Conservation (phyloP, 2,888 invertebrate species). For the Cyaniris semiargus region DNA sequence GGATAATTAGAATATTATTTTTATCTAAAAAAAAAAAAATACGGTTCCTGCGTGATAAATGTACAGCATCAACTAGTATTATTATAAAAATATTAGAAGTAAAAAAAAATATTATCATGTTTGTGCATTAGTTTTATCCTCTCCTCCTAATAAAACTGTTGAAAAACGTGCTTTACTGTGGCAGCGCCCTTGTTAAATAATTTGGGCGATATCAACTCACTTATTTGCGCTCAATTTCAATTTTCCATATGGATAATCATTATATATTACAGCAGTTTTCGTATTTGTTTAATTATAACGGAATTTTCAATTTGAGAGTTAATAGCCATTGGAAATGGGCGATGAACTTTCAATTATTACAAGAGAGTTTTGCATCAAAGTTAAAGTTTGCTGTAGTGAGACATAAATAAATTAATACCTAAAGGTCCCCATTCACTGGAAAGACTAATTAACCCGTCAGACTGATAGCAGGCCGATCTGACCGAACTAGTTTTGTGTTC, state of each 20-base stretch:
- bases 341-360: neutral
- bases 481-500: too few species aligned
- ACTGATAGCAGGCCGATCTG: too few species aligned
- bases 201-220: slow-evolving; percentile 27
- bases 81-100: too few species aligned
- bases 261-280: slow-evolving; percentile 10
- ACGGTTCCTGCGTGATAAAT: too few species aligned
- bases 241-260: slow-evolving; percentile 22
- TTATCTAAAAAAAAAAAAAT: too few species aligned
- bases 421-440: too few species aligned
- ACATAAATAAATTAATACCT: neutral
- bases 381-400: too few species aligned
- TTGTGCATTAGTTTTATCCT: neutral
- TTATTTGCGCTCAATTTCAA: slow-evolving; percentile 29
- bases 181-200: neutral
- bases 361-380: neutral
- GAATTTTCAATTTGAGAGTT: slow-evolving; percentile 9
- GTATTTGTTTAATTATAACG: slow-evolving; percentile 22
- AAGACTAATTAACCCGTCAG: too few species aligned
- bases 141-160: neutral
- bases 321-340: neutral
- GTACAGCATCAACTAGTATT: too few species aligned
- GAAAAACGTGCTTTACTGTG: neutral
- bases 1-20: too few species aligned
- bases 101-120: too few species aligned